Evolutionary conservation across 2,888 invertebrate species (phyloP).

Genomic region (Machimus atricapillus): DNA sequence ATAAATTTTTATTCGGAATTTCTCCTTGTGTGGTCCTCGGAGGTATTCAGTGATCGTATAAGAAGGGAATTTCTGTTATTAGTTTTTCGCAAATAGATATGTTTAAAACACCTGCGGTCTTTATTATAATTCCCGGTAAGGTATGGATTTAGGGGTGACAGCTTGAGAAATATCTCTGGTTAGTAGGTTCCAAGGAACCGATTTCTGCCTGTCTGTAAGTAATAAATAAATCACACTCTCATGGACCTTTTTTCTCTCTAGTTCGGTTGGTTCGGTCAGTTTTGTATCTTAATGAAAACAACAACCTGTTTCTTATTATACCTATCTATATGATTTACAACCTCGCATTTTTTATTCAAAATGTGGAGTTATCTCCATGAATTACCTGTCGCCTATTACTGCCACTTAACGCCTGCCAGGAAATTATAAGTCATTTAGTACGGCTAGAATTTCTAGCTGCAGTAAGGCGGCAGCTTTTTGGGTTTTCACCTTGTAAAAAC

Average conservation of each 20-base stretch:
- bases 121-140: background rate
- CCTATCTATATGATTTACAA: background rate
- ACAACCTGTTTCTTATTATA: background rate
- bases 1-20: background rate
- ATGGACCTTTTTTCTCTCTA: background rate
- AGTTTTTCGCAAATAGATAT: background rate
- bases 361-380: background rate
- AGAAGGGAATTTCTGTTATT: background rate
- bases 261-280: background rate
- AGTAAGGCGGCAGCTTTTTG: background rate
- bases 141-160: background rate
- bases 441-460: background rate
- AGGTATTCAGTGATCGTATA: background rate
- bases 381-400: background rate
- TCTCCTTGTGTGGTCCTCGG: conserved; percentile 8
- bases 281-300: background rate
- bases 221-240: background rate
- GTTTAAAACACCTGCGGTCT: background rate
- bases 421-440: background rate
- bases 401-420: background rate
- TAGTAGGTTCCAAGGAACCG: background rate
- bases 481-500: background rate
- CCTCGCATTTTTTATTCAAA: background rate
- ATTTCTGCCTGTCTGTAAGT: background rate
- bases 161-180: background rate